These are phyloP conservation scores for Gephyroberyx darwinii DNA, from an alignment of 2,797 vertebrate genomes.

Conservation along the genomic window DNA sequence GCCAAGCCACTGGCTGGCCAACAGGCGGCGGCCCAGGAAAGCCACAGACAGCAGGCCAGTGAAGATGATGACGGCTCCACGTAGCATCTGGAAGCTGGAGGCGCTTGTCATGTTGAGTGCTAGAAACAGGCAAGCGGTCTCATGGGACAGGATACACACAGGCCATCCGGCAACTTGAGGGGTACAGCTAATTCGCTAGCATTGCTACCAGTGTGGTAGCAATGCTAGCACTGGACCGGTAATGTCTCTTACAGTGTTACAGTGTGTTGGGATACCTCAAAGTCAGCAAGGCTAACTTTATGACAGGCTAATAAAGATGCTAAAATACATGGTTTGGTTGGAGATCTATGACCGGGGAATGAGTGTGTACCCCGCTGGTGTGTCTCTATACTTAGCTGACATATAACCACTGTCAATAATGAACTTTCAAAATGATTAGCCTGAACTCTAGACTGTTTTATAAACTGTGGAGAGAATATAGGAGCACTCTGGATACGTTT, in stretches of 20 bases:
- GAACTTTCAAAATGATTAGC: no score
- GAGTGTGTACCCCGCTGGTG: no score
- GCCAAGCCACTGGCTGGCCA: conserved; percentile 88
- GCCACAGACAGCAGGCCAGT: conserved; percentile 93
- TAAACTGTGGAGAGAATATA: no score
- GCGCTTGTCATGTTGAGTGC: conserved; percentile 96
- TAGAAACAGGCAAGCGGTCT: conserved; percentile 41
- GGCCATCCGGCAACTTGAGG: neutral
- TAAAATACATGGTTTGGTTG: neutral
- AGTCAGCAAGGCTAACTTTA: neutral
- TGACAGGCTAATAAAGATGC: neutral
- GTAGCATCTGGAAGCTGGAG: conserved; percentile 97
- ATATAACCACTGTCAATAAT: no score
- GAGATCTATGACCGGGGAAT: no score
- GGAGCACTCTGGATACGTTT: no score
- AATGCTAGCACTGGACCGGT: neutral
- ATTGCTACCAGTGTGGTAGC: neutral
- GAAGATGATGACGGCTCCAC: conserved; percentile 93
- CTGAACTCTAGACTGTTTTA: no score
- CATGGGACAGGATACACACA: neutral
- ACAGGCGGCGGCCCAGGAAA: conserved; percentile 87
- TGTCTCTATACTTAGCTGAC: no score
- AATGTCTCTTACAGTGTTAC: neutral
- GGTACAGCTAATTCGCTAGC: neutral
- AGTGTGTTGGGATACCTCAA: neutral